Evolutionary conservation across 35 echinoderm and acorn worm species (phyloP), one percentile per base, ranked within the genome.

Genomic region (Lytechinus variegatus): DNA sequence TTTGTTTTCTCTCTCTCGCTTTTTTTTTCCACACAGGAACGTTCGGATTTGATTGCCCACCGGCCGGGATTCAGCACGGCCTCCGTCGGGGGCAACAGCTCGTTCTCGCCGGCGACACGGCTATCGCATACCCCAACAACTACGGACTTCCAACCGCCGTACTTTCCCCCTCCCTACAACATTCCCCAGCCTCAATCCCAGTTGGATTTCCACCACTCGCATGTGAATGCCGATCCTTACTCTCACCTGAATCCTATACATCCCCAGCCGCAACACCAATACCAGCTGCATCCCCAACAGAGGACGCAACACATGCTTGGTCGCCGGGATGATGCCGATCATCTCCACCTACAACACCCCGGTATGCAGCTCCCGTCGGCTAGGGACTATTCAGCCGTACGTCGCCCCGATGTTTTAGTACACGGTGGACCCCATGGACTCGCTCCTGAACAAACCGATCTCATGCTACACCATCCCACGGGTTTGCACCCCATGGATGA

Each of bases 151-250:
- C 98, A 99, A 91, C 98, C 98, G 27, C 98, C 98, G 27, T 99
- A 99, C 95, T 99, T 99, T 95, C 98, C 98, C 16, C 98, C 98
- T 28, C 98, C 98, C 9, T 99, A 99, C 97, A 99, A 99, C 97
- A 97, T 97, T 94, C 97, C 97, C 55, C 98, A 99, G 95, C 97
- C 96, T 21, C 97, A 98, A 52, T 97, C 98, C 19, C 98, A 99
- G 95, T 92, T 99, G 94, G 98, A 99, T 92, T 99, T 99, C 66
- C 98, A 99, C 96, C 97, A 98, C 79, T 93, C 97, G 10, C 98
- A 99, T 71, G 97, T 99, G 6, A 99, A 99, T 92, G 96, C 98
- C 2, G 98, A 99, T 61, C 98, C 98, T n/a, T 99, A 99, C 72
- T 96, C 98, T 5, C 98, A 99, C 87, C 97, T 99, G 16, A 99